Conservation (phyloP, 2,113 vertebrate genomes). For the Gila orcuttii region DNA sequence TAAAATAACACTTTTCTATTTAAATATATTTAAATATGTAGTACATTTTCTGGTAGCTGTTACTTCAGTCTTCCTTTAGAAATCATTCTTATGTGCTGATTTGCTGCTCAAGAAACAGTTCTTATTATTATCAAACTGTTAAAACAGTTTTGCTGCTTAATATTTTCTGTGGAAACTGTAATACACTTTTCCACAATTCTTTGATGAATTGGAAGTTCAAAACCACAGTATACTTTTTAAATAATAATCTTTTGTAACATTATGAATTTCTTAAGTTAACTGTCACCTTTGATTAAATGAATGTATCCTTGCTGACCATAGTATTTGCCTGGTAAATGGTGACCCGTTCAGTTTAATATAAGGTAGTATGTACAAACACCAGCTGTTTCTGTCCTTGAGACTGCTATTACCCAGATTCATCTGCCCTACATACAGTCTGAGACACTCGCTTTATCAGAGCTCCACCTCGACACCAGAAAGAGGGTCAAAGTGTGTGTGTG, state of each 20-base stretch:
- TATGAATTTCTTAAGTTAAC: neutral
- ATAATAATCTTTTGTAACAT: neutral
- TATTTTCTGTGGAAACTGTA: neutral
- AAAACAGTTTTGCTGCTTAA: neutral
- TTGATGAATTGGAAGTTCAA: neutral
- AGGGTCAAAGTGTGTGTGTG: conserved; percentile 29
- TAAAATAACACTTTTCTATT: neutral
- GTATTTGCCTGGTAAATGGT: neutral
- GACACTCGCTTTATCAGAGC: conserved; percentile 3
- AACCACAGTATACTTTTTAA: neutral
- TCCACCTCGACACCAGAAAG: conserved; percentile 24
- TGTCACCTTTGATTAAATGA: neutral
- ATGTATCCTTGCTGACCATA: neutral
- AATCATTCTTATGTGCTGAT: neutral
- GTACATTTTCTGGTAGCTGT: neutral
- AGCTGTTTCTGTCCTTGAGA: conserved; percentile 14
- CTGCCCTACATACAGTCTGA: conserved; percentile 26
- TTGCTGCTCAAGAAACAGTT: neutral
- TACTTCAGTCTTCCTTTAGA: neutral
- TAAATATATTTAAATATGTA: neutral
- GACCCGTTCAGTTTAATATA: neutral
- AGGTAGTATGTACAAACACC: neutral
- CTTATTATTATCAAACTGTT: too few species aligned
- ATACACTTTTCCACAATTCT: neutral
- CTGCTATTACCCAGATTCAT: conserved; percentile 24